These are phyloP conservation scores for Cataglyphis cursor DNA, from an alignment of 2,888 invertebrate species.

Conservation along the genomic window DNA sequence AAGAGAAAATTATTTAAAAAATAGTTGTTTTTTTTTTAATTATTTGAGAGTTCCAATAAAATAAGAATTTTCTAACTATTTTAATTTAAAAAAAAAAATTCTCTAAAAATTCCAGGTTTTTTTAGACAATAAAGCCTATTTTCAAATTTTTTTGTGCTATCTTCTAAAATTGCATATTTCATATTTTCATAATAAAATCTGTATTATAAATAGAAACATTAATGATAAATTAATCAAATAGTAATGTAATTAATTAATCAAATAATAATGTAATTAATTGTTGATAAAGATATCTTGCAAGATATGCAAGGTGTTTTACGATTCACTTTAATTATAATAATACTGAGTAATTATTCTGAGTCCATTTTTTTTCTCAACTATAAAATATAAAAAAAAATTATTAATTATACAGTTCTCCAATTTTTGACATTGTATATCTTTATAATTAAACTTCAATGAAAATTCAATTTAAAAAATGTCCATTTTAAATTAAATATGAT, in stretches of 20 bases:
- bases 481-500: neutral
- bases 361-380: neutral
- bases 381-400: neutral
- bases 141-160: constrained; percentile 3
- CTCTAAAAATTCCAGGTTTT: no score
- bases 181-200: neutral
- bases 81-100: no score
- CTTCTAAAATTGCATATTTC: neutral
- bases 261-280: neutral
- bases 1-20: no score
- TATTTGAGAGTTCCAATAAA: no score
- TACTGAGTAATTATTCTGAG: neutral
- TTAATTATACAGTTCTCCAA: neutral
- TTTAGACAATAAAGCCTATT: neutral
- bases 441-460: neutral
- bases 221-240: neutral
- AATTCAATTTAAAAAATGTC: neutral
- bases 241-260: neutral
- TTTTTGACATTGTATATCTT: neutral
- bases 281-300: neutral
- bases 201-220: neutral
- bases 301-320: neutral
- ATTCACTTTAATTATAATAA: neutral
- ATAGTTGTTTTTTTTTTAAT: no score
- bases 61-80: no score